These are phyloP conservation scores for Myioborus melanocephalus DNA, from an alignment of 2,797 vertebrate species.

Conservation along the genomic window DNA sequence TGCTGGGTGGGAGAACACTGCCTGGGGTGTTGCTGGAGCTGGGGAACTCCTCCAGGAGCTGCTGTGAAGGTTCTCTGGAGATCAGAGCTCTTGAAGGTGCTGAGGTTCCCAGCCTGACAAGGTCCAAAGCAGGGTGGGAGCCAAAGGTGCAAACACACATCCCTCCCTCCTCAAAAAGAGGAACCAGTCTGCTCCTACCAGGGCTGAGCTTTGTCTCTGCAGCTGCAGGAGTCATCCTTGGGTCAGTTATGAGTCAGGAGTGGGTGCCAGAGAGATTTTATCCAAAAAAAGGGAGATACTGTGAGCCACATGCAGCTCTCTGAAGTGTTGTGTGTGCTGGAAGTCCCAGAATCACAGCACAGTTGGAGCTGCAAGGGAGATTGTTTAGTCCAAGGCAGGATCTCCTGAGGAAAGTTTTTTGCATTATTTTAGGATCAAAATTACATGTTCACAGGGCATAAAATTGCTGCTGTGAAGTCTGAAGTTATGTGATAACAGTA, in stretches of 20 bases:
- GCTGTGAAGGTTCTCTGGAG: background rate
- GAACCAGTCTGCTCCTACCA: fast-evolving
- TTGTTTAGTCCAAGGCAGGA: background rate
- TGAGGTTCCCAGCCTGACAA: background rate
- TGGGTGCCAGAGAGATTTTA: background rate
- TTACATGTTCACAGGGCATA: background rate
- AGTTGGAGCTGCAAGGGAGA: background rate
- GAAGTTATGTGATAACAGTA: background rate
- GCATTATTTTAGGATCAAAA: background rate
- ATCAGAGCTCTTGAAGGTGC: background rate
- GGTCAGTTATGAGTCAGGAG: background rate
- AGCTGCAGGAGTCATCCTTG: background rate
- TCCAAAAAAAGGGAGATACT: fast-evolving
- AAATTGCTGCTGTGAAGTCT: background rate
- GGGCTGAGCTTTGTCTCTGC: background rate
- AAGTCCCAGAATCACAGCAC: background rate
- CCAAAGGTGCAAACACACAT: background rate
- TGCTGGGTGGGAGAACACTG: background rate
- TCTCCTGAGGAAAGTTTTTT: background rate
- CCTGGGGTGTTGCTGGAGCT: background rate
- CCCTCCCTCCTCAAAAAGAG: background rate
- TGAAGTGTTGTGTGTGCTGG: background rate
- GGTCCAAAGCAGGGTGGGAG: background rate
- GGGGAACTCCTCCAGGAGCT: background rate
- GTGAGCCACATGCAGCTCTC: background rate